Base-by-base conservation (phyloP, 2,888 invertebrate genomes). In the Noctua comes region DNA sequence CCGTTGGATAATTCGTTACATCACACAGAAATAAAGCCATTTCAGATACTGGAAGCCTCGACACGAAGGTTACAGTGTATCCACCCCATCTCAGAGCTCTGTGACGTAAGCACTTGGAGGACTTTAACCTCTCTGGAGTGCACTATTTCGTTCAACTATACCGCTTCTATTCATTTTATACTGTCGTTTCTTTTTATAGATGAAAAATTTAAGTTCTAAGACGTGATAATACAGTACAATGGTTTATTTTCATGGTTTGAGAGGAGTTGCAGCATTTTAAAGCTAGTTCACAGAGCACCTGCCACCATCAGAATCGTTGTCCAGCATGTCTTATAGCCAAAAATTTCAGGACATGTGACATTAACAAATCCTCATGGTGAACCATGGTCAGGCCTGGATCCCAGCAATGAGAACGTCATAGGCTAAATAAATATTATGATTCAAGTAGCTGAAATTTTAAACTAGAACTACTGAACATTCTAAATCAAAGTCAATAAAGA, bases 91-190 rank as follows among this genome's bases (percentile, higher is more conserved):
- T 71, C 48, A 68, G 57, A 66, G 57, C 71, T 68, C 79, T 68
- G 13, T 86, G 84, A 85, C 84, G 84, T 87, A 27, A 85, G 76
- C 76, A 51, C 5, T 24, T 54, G 36, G 87, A 84, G 84, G 76
- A 71, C 80, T 79, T 84, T 87, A 84, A 87, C 84, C 87, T 72
- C 74, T 75, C 76, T 64, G 21, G 62, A 76, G 84, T 79, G 79
- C 68, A 71, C 46, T 76, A 76, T 84, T 86, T 77, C 66, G 74
- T 71, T 83, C 68, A 71, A 76, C 36, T 57, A 86, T 40, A 77
- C 73, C 36, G 59, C 54, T 83, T 83, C 65, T 54, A 72, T 68
- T 84, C 72, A 72, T 74, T 82, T 76, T 65, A 76, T 79, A 18
- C 18, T 51, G 31, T 75, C 65, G 59, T 72, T 62, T 68, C 31